Conservation (phyloP, 2,888 invertebrate genomes). For the Bellardia bayeri region DNA sequence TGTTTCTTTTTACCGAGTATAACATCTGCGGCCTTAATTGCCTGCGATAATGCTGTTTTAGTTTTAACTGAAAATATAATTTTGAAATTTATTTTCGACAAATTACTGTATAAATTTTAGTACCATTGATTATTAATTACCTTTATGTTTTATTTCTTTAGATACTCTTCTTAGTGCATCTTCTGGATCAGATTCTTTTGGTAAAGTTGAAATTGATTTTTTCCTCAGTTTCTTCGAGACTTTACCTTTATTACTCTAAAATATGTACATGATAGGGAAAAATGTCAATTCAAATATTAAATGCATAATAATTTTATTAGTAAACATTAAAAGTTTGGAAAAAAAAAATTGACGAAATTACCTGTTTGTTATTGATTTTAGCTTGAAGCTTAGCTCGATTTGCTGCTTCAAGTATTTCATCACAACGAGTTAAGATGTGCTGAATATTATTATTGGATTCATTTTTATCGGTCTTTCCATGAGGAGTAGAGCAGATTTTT, state of each 20-base stretch:
- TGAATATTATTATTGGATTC: conserved; percentile 37
- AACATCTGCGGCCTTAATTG: conserved; percentile 73
- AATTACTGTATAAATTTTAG: neutral
- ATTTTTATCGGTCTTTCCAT: conserved; percentile 14
- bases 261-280: neutral
- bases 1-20: conserved; percentile 61
- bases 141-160: conserved; percentile 73
- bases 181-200: conserved; percentile 21
- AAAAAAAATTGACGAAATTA: conserved; percentile 62
- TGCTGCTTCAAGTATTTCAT: conserved; percentile 78
- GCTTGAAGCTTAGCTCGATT: conserved; percentile 78
- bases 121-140: conserved; percentile 47
- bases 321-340: neutral
- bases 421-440: conserved; percentile 78
- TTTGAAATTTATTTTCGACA: neutral
- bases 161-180: conserved; percentile 18
- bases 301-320: neutral
- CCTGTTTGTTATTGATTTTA: conserved; percentile 77
- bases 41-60: conserved; percentile 74
- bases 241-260: conserved; percentile 74
- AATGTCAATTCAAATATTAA: neutral
- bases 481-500: conserved; percentile 40
- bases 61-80: conserved; percentile 75
- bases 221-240: conserved; percentile 65
- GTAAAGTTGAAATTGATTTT: neutral